Evolutionary conservation across 1,140 invertebrate genomes (phyloP), one percentile per base, ranked within the genome.

Genomic region (Camponotus vicinus): DNA sequence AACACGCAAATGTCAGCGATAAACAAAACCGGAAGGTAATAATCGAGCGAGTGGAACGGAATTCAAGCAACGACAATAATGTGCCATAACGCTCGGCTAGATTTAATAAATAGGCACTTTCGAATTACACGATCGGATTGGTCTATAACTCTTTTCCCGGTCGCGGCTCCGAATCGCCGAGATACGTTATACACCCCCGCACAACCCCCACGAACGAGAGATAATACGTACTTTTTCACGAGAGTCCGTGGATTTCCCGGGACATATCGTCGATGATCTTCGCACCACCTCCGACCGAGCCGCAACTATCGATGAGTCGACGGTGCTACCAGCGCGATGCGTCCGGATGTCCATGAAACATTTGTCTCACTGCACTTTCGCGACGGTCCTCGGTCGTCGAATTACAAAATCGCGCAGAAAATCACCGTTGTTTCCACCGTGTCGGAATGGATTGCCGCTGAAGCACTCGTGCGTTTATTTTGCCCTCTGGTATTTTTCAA

Each of bases 181-280:
- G 49, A 90, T 90, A 89, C 89, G 89, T 87, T 90, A 90, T 27
- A 27, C 27, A 85, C 76, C 75, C 67, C 32, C 3, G 13, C 52
- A 49, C 61, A 52, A 37, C 18, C 55, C 55, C 55, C 55, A 15
- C 27, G 32, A 32, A 21, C 40, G 45, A 27, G 9, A 79, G 86
- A 90, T 90, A 90, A 89, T 90, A 88, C 90, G 78, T 90, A 91
- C 90, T 91, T 90, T 91, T 90, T 91, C 88, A 91, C 90, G 90
- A 69, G 18, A 90, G 88, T 85, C 89, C 82, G 83, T 84, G 79
- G 83, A 90, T 87, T 88, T 88, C 79, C 89, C 86, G 61, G 78
- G 87, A 89, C 85, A 91, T 89, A 90, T 89, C 85, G 90, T 88
- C 88, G 86, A 88, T 59, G 61, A 83, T 89, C 85, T 85, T 82